Evolutionary conservation across 2,888 invertebrate species (phyloP).

Genomic region (Thalpophila matura): DNA sequence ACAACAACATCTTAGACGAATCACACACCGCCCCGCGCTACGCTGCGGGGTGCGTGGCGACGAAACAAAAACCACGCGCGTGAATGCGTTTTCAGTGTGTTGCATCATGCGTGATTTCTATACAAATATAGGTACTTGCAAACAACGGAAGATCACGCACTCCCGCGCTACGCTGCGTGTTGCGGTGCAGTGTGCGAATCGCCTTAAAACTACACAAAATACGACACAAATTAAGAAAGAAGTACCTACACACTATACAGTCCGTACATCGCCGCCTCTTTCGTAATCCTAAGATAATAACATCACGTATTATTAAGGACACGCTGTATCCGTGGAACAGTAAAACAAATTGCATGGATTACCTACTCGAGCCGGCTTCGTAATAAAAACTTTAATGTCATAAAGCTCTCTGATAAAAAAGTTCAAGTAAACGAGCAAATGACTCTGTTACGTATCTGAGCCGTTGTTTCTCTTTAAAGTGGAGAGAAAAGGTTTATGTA

Average conservation of each 20-base stretch:
- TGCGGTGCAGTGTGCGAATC: too few species aligned
- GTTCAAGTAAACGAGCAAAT: conserved; percentile 63
- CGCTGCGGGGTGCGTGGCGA: too few species aligned
- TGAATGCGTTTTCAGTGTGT: too few species aligned
- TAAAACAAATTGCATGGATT: conserved; percentile 86
- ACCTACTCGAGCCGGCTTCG: conserved; percentile 69
- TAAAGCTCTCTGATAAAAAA: conserved; percentile 69
- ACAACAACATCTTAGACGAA: too few species aligned
- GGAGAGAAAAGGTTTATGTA: conserved; percentile 31
- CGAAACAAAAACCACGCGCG: too few species aligned
- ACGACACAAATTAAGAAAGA: conserved; percentile 47
- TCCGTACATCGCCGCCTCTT: conserved; percentile 51
- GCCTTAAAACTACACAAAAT: conserved; percentile 37
- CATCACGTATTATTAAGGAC: conserved; percentile 83
- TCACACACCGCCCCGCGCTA: too few species aligned
- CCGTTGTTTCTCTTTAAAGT: conserved; percentile 44
- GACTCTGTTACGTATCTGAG: conserved; percentile 52
- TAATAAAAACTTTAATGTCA: conserved; percentile 78
- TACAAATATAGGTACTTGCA: too few species aligned
- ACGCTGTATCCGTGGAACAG: conserved; percentile 76
- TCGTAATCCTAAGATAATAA: conserved; percentile 79
- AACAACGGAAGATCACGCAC: too few species aligned
- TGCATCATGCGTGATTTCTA: too few species aligned
- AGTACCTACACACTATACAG: too few species aligned
- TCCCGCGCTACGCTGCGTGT: too few species aligned